A percentile compares a stretch with the other conserved stretches of the same genome.
Evolutionary conservation across 2,797 vertebrate species (phyloP).

Genomic region (Poecile montanus): DNA sequence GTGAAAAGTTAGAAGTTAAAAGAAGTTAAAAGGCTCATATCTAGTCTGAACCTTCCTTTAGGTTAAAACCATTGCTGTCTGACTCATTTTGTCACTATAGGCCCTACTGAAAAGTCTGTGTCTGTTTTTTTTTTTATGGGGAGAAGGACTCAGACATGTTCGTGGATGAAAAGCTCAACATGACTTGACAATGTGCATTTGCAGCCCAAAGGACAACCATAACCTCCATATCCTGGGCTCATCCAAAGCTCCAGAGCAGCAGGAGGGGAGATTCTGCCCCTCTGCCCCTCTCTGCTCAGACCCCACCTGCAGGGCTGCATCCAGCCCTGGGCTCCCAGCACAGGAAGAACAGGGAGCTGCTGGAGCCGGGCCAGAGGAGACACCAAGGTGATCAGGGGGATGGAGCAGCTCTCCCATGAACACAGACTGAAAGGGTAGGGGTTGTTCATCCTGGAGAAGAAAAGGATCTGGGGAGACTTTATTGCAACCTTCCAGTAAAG

Average conservation of each 20-base stretch:
- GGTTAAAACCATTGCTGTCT: background rate
- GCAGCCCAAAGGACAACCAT: background rate
- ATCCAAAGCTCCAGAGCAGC: background rate
- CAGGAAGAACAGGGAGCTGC: background rate
- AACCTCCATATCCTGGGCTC: background rate
- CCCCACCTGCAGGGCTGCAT: background rate
- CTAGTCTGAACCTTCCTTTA: background rate
- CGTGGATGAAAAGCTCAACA: background rate
- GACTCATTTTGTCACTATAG: background rate
- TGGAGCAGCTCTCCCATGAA: fast-evolving
- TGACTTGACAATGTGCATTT: too few species aligned
- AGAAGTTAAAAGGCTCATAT: background rate
- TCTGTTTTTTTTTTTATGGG: background rate
- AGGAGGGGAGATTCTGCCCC: background rate
- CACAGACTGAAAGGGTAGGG: fast-evolving
- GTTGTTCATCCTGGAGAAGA: background rate
- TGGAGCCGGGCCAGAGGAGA: background rate
- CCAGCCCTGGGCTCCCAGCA: background rate
- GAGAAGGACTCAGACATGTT: fast-evolving
- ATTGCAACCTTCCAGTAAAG: background rate
- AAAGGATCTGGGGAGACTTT: background rate
- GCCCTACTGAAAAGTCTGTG: background rate
- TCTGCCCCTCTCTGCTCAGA: background rate
- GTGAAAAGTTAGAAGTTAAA: background rate
- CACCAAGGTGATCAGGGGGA: fast-evolving